Base-by-base conservation (phyloP, 2,888 invertebrate genomes). In the Patella depressa region DNA sequence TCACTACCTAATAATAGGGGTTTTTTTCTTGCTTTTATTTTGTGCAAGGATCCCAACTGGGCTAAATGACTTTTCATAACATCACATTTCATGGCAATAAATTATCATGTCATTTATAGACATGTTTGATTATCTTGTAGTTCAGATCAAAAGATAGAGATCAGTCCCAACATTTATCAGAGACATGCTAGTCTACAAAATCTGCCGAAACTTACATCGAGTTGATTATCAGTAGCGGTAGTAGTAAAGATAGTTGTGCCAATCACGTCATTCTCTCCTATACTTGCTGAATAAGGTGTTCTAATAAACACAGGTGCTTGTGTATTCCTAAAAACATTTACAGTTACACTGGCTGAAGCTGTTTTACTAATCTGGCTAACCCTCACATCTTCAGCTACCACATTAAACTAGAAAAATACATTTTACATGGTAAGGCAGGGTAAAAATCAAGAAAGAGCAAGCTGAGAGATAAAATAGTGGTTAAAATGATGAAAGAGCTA, bases 281-380 rank as follows among this genome's bases (percentile, higher is more conserved):
- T 77, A 69, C 76, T 45, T 12, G 79, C 78, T 9, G 71, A 45
- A 73, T 86, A 85, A 17, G 88, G 87, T 29, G 71, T 71, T 12
- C 82, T 75, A 15, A 78, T 72, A 72, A 89, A 88, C 29, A 80
- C 74, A 3, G 89, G 89, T 57, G 82, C 81, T 74, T 80, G 86
- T 53, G 82, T 77, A 76, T 87, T 86, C 12, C 89, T 78, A 3
- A 83, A 75, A 1, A 90, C 87, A 74, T 80, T 85, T 54, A 90
- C 84, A 15, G 78, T 80, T 5, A 89, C 87, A 2, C 80, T 79
- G 9, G 86, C 85, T 54, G 81, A 80, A 0, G 85, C 57, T 85
- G 85, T 74, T 86, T 82, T 24, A 70, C 65, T 24, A 81, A 57
- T 75, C 80, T 80, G 73, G 87, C 87, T 55, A 83, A 74, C 14